Base-by-base conservation (phyloP, 2,797 vertebrate genomes). In the Clarias pachynema region DNA sequence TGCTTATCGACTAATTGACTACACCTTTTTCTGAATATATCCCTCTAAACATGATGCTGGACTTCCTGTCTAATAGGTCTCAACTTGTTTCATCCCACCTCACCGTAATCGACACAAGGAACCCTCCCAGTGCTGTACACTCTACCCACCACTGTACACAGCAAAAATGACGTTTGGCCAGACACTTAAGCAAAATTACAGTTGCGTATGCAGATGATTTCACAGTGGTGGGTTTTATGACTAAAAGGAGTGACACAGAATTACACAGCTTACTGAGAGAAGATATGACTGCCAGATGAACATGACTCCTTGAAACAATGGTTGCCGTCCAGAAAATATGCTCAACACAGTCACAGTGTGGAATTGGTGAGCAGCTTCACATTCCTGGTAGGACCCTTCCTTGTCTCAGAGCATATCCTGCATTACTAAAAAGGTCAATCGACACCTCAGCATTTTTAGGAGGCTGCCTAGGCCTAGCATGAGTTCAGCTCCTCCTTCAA, bases 111-210 rank as follows among this genome's bases (percentile, higher is more conserved):
- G 60, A 78, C 29, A 78, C 8, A 57, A 57, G 26, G 26, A 75
- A 31, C 29, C 56, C 8, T 44, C 49, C 56, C 16, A 22, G 9
- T 29, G 57, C 57, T 79, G 22, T 40, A 40, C 22, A n/a, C 24
- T 62, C 22, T 79, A 6, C 57, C 34, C 57, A 79, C 57, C n/a
- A 62, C 31, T 40, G 75, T 62, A 79, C 31, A 79, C 20, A n/a
- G 3, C 18, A 22, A 15, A 59, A 40, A 26, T 37, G 18, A 29
- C 0, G 9, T 20, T 79, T 26, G 40, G 40, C n/a, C 62, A 66
- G 79, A 66, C 40, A 66, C 40, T 18, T 26, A 81, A 31, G 62
- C 44, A 53, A 81, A 66, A 81, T 81, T 66, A 81, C 62, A 53
- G 62, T 31, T 10, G 5, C 14, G 16, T 31, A 66, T 62, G 74